A percentile compares a stretch with the other conserved stretches of the same genome.
phyloP scores from a whole-genome alignment of 2,113 vertebrate genomes.

The Rhabdornis inornatus region DNA sequence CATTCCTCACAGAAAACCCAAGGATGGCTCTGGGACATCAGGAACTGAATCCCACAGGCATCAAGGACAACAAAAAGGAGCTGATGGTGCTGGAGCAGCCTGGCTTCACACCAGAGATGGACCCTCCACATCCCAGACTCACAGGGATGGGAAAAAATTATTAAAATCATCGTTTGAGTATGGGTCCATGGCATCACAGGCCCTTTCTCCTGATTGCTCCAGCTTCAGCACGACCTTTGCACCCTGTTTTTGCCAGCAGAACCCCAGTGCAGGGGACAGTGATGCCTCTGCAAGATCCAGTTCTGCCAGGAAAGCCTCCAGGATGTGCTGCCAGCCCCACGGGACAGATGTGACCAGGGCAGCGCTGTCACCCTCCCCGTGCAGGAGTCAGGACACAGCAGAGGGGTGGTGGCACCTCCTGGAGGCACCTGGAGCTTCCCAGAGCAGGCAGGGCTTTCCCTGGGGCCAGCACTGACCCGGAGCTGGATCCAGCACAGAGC shows the following conservation, averaged over 20 bases:
- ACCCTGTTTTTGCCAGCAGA: background rate
- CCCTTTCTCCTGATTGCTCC: background rate
- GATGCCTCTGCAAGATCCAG: rapidly evolving
- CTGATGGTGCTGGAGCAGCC: background rate
- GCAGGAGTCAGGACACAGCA: background rate
- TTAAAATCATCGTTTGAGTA: background rate
- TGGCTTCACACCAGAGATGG: background rate
- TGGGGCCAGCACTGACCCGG: rapidly evolving
- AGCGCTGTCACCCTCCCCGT: background rate
- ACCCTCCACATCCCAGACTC: background rate
- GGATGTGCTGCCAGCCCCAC: background rate
- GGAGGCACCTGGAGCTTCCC: background rate
- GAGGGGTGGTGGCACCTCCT: background rate
- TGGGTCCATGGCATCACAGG: rapidly evolving
- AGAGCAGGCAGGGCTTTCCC: rapidly evolving
- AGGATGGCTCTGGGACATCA: rapidly evolving
- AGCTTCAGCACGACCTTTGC: background rate
- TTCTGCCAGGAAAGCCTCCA: background rate
- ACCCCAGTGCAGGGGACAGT: rapidly evolving
- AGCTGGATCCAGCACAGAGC: background rate
- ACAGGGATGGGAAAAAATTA: background rate
- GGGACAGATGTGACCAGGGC: background rate
- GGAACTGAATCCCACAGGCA: background rate
- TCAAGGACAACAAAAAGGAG: background rate
- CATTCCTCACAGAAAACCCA: background rate